Conservation (phyloP, 2,888 invertebrate genomes). For the Cecidostiba fungosa region DNA sequence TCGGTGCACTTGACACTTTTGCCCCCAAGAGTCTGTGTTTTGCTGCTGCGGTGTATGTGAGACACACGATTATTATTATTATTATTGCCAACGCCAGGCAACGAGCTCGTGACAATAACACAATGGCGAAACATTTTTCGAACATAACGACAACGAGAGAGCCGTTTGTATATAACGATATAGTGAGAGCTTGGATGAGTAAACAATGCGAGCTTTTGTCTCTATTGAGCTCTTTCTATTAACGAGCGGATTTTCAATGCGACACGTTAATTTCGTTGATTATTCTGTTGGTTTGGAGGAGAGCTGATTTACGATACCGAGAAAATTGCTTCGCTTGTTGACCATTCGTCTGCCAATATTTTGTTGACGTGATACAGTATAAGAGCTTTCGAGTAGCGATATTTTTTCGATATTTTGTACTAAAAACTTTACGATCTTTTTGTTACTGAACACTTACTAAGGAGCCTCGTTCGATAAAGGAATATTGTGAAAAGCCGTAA, state of each 20-base stretch:
- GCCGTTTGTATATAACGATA: background rate
- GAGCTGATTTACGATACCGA: background rate
- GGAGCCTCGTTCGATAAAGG: background rate
- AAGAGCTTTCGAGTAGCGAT: background rate
- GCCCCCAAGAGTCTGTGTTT: slow-evolving; percentile 5
- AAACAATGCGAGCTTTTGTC: background rate
- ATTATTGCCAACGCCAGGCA: slow-evolving; percentile 22
- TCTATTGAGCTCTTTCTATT: slow-evolving; percentile 3
- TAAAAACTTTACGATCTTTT: background rate
- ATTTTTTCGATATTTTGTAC: background rate
- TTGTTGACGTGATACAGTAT: background rate
- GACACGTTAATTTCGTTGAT: background rate
- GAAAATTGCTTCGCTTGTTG: background rate
- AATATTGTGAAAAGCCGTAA: background rate
- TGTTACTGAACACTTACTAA: background rate
- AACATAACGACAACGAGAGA: slow-evolving; percentile 16
- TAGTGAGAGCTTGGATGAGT: background rate
- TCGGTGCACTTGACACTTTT: slow-evolving; percentile 47
- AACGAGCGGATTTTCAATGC: slow-evolving; percentile 12
- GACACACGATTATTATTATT: slow-evolving; percentile 24
- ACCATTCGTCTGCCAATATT: background rate
- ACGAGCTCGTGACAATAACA: slow-evolving; percentile 12
- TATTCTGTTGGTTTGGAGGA: background rate
- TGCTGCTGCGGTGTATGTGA: background rate
- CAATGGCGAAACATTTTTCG: slow-evolving; percentile 39